Conservation (phyloP, 2,888 invertebrate genomes). For the Danaus chrysippus region DNA sequence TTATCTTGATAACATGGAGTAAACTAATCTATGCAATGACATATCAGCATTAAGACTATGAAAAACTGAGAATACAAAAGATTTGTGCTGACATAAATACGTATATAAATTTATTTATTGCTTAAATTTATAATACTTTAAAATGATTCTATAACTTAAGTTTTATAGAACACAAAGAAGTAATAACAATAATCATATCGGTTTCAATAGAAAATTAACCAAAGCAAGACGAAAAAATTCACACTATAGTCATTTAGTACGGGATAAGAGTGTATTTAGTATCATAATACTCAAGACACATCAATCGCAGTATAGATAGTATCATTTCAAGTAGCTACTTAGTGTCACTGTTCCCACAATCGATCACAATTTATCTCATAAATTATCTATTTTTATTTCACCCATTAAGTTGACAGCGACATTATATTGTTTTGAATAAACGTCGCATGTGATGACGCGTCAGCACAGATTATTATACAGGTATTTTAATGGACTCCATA, state of each 20-base stretch:
- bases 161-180: too few relatives aligned
- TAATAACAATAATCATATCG: too few relatives aligned
- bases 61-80: too few relatives aligned
- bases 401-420: slow-evolving; percentile 34
- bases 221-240: too few relatives aligned
- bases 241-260: too few relatives aligned
- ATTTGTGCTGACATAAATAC: too few relatives aligned
- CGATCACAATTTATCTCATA: slow-evolving; percentile 72
- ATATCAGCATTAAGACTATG: too few relatives aligned
- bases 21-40: background rate
- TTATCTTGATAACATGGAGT: slow-evolving; percentile 13
- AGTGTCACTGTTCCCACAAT: slow-evolving; percentile 77
- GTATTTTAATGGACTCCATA: slow-evolving; percentile 20
- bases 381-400: slow-evolving; percentile 53
- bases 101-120: too few relatives aligned
- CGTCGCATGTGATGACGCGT: slow-evolving; percentile 2
- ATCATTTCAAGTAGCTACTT: slow-evolving; percentile 63
- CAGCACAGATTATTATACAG: slow-evolving; percentile 9
- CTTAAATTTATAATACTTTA: too few relatives aligned
- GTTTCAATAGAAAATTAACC: too few relatives aligned
- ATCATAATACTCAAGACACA: background rate
- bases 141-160: too few relatives aligned
- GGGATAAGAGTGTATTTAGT: background rate
- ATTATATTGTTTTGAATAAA: slow-evolving; percentile 31
- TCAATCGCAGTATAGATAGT: slow-evolving; percentile 42